Evolutionary conservation across 1,140 invertebrate species (phyloP).

Genomic region (Mylabris phalerata): DNA sequence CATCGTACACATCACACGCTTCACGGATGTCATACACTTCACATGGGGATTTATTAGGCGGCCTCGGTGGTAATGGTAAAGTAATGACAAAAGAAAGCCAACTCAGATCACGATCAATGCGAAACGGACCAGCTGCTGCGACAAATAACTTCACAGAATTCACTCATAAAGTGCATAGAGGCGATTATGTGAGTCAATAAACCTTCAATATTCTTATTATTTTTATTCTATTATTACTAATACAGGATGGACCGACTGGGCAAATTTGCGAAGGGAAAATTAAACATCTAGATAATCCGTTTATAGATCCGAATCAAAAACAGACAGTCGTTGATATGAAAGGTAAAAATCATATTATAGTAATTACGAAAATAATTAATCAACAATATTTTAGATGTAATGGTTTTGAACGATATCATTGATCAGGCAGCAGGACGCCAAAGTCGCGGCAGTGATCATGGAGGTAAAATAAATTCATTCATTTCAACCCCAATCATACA

Average conservation of each 20-base stretch:
- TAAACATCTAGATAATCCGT: constrained; percentile 86
- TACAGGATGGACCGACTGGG: constrained; percentile 38
- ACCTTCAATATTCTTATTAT: not conserved
- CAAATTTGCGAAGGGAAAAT: constrained; percentile 52
- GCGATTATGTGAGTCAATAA: constrained; percentile 59
- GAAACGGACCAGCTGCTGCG: constrained; percentile 55
- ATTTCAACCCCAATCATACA: not conserved
- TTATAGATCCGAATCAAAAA: constrained; percentile 79
- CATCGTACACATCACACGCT: constrained; percentile 89
- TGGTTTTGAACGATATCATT: constrained; percentile 95
- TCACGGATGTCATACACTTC: constrained; percentile 88
- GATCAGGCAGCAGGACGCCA: constrained; percentile 86
- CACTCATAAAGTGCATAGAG: constrained; percentile 57
- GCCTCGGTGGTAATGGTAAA: constrained; percentile 58
- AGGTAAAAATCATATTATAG: constrained; percentile 48
- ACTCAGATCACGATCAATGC: constrained; percentile 65
- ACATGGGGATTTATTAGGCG: constrained; percentile 78
- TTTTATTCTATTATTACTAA: not conserved
- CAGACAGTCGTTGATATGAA: constrained; percentile 90
- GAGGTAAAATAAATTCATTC: constrained; percentile 57
- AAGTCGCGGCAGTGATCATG: constrained; percentile 76
- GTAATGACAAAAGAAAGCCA: constrained; percentile 78
- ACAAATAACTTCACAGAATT: constrained; percentile 54
- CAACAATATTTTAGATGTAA: constrained; percentile 74
- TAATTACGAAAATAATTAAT: not conserved